phyloP scores from a whole-genome alignment of 2,888 invertebrate genomes.

The Agrotis exclamationis region DNA sequence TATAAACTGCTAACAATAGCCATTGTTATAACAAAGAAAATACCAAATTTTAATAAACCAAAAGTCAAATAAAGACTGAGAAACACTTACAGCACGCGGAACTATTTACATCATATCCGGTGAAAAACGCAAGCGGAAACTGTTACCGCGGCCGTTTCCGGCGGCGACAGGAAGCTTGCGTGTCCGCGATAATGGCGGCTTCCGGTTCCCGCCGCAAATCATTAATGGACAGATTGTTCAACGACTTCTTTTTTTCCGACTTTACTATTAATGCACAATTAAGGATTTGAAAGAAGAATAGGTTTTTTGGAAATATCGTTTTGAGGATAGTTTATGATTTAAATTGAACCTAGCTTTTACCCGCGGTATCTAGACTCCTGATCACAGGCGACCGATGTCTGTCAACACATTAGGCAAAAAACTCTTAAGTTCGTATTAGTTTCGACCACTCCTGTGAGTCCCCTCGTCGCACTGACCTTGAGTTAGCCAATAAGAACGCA shows the following conservation, averaged over 20 bases:
- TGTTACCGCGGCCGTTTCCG: constrained; percentile 84
- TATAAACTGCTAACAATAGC: background rate
- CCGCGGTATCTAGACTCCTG: too few relatives aligned
- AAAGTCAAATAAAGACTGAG: constrained; percentile 39
- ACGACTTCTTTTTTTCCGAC: constrained; percentile 51
- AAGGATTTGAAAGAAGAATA: constrained; percentile 3
- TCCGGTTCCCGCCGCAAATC: constrained; percentile 75
- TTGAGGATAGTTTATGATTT: too few relatives aligned
- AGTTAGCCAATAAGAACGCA: too few relatives aligned
- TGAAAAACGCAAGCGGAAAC: constrained; percentile 84
- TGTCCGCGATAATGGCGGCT: constrained; percentile 78
- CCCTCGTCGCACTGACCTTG: too few relatives aligned
- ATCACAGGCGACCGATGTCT: too few relatives aligned
- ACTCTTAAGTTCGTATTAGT: too few relatives aligned
- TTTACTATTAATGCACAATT: constrained; percentile 46
- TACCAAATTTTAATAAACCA: constrained; percentile 17
- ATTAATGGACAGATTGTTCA: constrained; percentile 73
- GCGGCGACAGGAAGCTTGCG: constrained; percentile 80
- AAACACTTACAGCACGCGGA: constrained; percentile 54
- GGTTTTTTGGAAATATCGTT: too few relatives aligned
- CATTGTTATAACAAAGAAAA: background rate
- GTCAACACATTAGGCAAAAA: too few relatives aligned
- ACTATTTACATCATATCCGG: constrained; percentile 79
- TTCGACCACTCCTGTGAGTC: too few relatives aligned
- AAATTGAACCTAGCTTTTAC: too few relatives aligned